Percentiles rank a stretch among this genome's conserved stretches.
Evolutionary conservation across 2,113 vertebrate species (phyloP).

Genomic region (Chrysochloris asiatica): DNA sequence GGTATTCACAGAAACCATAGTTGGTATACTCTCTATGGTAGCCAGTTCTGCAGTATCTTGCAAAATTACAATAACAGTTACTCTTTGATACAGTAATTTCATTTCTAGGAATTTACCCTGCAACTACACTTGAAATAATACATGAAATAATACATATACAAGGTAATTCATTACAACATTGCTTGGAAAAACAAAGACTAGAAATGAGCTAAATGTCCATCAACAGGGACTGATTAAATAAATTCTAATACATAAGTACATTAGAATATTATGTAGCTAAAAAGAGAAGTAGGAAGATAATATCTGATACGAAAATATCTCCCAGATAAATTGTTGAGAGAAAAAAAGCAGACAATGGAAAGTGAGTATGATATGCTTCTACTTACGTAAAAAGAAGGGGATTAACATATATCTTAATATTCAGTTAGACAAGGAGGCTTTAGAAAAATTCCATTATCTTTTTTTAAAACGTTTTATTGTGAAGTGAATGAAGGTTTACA

Average conservation of each 20-base stretch:
- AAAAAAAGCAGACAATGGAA: slow-evolving; percentile 33
- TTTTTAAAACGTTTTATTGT: too few relatives aligned
- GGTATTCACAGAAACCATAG: not conserved
- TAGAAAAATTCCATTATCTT: too few relatives aligned
- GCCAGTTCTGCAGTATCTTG: not conserved
- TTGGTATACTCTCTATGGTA: not conserved
- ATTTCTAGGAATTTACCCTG: slow-evolving; percentile 24
- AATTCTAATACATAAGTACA: not conserved
- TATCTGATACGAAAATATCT: slow-evolving; percentile 25
- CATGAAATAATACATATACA: slow-evolving; percentile 28
- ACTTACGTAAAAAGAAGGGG: not conserved
- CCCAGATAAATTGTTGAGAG: not conserved
- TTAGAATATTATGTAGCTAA: not conserved
- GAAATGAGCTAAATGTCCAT: slow-evolving; percentile 14
- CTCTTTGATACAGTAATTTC: slow-evolving; percentile 39
- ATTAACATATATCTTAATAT: slow-evolving; percentile 1
- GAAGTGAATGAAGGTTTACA: too few relatives aligned
- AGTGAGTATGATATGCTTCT: not conserved
- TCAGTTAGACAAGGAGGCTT: too few relatives aligned
- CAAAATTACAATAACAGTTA: slow-evolving; percentile 48
- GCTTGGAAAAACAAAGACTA: slow-evolving; percentile 17
- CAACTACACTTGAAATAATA: not conserved
- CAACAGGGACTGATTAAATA: not conserved
- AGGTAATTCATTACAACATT: not conserved
- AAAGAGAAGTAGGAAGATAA: not conserved